Base-by-base conservation (phyloP, 2,797 vertebrate genomes). In the Argentina silus region DNA sequence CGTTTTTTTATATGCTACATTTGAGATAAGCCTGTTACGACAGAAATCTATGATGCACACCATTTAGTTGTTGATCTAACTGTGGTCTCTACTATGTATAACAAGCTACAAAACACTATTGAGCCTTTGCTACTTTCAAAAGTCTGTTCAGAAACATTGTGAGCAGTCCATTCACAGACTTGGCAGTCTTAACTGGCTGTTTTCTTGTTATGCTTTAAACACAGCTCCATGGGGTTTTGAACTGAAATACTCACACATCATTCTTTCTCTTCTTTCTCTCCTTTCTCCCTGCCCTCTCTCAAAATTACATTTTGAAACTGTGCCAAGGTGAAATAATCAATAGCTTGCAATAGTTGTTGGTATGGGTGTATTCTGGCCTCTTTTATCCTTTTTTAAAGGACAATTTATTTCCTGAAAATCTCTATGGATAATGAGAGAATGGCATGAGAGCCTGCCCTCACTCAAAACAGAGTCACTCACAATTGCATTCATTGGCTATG, bases 321-420 rank as follows among this genome's bases (percentile, higher is more conserved):
- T 74, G 80, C 78, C 82, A 82, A 82, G 80, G 47, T 83, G 79
- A 85, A 72, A 50, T 45, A 70, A 88, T 90, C 85, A 50, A 90
- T 91, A 85, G 56, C 82, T 82, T 70, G 65, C 64, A 71, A 86
- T 67, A 74, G 83, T 43, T 71, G 55, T 21, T 65, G 75, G 23
- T 61, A 12, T 43, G 45, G 50, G 44, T n/a, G 17, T 50, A 1
- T 67, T 70, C 55, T 51, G 48, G 48, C 14, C 48, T 51, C 15
- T 15, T 6, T 51, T 11, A 12, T 14, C 47, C 47, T 48, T 12
- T n/a, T 51, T 6, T 11, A 51, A 36, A 36, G 4, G 27, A 36
- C 27, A 36, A 36, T 4, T 2, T 4, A 36, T 50, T 50, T 50
- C 48, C 8, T 50, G 48, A 50, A 50, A 50, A 7, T 50, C 8